Evolutionary conservation across 1,140 invertebrate species (phyloP), one percentile per base, ranked within the genome.

Genomic region (Aculops lycopersici): DNA sequence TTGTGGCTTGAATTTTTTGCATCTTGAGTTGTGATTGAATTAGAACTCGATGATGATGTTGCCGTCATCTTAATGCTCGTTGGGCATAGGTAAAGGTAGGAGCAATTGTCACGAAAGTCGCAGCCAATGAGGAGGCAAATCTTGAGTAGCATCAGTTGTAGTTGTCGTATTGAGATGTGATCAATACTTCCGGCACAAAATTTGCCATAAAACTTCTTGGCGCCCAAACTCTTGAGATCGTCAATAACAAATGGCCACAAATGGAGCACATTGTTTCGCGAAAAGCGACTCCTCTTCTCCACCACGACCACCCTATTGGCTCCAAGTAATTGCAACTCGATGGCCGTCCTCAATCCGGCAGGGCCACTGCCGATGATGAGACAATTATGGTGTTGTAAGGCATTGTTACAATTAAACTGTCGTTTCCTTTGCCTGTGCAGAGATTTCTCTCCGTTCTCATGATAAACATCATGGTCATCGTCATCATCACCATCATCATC

Each of bases 171-270:
- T 35, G 39, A 14, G 15, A 43, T 36, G 19, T 43, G 43, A 41
- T 45, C 50, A 41, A 43, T 41, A 17, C 20, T 38, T 21, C 38
- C 43, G 2, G 86, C 86, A 62, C 88, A 97, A 57, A 98, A 97
- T 61, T 95, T 94, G 8, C 86, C 86, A 58, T 86, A 94, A 59
- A 97, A 95, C 53, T 92, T 90, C 56, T 98, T 98, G 31, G 86
- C 88, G 14, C 84, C 90, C 3, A 98, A 64, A 43, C 70, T 71
- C 39, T 76, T 68, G 31, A 98, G 62, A 61, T 98, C 90, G 48
- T 84, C 74, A 42, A 97, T 95, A 17, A 97, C 81, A 58, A 84
- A 95, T 18, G 88, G 86, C 90, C 90, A 97, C 24, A 98, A 60
- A 59, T 97, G 90, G 35, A 98, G 67, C 5, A 97, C 88, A 60